These are phyloP conservation scores for Cabera pusaria DNA, from an alignment of 2,888 invertebrate species.

Conservation along the genomic window DNA sequence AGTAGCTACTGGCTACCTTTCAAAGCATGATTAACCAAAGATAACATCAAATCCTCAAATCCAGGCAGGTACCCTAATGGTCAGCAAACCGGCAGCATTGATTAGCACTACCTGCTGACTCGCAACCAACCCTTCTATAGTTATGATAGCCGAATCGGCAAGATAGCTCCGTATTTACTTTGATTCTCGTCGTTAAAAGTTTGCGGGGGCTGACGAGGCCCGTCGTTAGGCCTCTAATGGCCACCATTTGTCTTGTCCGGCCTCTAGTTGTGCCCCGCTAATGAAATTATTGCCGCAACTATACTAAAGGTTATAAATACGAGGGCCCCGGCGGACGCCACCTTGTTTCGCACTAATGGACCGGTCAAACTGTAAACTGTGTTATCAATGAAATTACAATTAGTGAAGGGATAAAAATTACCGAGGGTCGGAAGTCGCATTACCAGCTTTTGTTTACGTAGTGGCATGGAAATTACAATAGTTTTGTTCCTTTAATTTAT, in stretches of 20 bases:
- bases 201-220: slow-evolving; percentile 75
- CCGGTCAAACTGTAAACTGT: slow-evolving; percentile 83
- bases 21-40: slow-evolving; percentile 14
- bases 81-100: slow-evolving; percentile 45
- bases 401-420: slow-evolving; percentile 75
- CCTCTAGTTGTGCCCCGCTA: slow-evolving; percentile 80
- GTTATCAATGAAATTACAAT: slow-evolving; percentile 84
- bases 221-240: slow-evolving; percentile 82
- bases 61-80: slow-evolving; percentile 30
- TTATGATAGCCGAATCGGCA: slow-evolving; percentile 80
- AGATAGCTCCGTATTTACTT: slow-evolving; percentile 82
- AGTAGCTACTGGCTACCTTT: slow-evolving; percentile 10
- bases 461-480: slow-evolving; percentile 48
- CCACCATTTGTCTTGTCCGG: slow-evolving; percentile 84
- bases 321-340: slow-evolving; percentile 67
- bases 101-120: slow-evolving; percentile 57
- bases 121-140: slow-evolving; percentile 63
- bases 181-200: slow-evolving; percentile 84
- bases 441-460: slow-evolving; percentile 52
- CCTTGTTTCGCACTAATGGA: slow-evolving; percentile 82
- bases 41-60: slow-evolving; percentile 22
- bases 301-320: slow-evolving; percentile 82
- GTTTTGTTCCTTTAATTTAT: too few species aligned
- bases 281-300: slow-evolving; percentile 84
- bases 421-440: slow-evolving; percentile 69